Base-by-base conservation (phyloP, 1,140 invertebrate species). In the Sitophilus oryzae region DNA sequence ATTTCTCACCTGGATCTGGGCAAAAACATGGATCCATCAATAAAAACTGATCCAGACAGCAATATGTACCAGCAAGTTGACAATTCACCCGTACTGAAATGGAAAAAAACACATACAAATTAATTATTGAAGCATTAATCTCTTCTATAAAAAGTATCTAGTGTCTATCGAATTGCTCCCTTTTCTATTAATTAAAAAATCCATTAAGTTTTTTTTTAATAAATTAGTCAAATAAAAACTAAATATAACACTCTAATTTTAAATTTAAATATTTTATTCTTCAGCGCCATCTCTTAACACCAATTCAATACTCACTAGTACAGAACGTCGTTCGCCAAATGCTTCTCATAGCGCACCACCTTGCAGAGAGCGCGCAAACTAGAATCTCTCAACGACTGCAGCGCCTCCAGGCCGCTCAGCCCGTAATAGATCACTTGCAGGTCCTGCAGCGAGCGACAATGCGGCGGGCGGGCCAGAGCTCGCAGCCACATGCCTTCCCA, bases 21-120 rank as follows among this genome's bases (percentile, higher is more conserved):
- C 49, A 91, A 75, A 66, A 86, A 91, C 86, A 92, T 90, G 49
- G 85, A 87, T 52, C 87, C 86, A 73, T 91, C 88, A 70, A 92
- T 92, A 76, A 91, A 91, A n/a, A 91, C 88, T 2, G 86, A 88
- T 37, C 89, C 89, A 9, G 85, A 86, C 21, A 91, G 76, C 23
- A 91, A 72, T 63, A 92, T 88, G 73, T 89, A 92, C 89, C 89
- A 91, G 66, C 87, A 87, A 40, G 82, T 83, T 30, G 84, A 84
- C 58, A 88, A 63, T 72, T 91, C 87, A 15, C 87, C 86, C 41
- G 86, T 86, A 66, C 88, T 91, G 76, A 50, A 82, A 58, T 20
- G 1, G 50, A 44, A 9, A 48, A 30, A 52, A n/a, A 20, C 15
- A 34, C 25, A 30, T n/a, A n/a, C n/a, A n/a, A n/a, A n/a, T n/a